These are phyloP conservation scores for Papilio polytes DNA, from an alignment of 1,140 invertebrate species.

Conservation along the genomic window DNA sequence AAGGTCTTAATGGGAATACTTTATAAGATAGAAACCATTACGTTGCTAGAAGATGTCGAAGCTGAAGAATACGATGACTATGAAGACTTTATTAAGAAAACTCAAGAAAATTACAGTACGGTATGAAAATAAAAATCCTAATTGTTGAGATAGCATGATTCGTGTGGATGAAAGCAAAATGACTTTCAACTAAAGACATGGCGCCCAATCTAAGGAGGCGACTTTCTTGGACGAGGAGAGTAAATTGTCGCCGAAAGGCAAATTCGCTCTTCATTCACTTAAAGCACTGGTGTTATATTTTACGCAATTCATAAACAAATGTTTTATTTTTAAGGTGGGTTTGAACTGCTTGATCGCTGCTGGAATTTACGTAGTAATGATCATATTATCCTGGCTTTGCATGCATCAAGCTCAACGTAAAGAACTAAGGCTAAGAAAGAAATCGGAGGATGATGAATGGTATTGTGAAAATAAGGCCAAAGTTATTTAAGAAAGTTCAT, in stretches of 20 bases:
- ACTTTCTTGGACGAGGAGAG: neutral
- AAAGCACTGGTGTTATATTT: neutral
- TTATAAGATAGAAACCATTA: conserved; percentile 62
- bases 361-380: conserved; percentile 55
- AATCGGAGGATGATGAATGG: conserved; percentile 57
- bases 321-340: conserved; percentile 54
- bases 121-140: conserved; percentile 44
- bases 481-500: conserved; percentile 27
- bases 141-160: neutral
- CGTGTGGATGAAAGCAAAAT: too few relatives aligned
- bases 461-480: conserved; percentile 53
- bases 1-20: conserved; percentile 70
- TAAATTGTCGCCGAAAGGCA: neutral
- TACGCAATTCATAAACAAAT: neutral
- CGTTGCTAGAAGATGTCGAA: conserved; percentile 64
- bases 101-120: conserved; percentile 56
- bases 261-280: neutral
- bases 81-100: conserved; percentile 65
- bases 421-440: conserved; percentile 36
- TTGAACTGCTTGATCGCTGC: conserved; percentile 66
- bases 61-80: conserved; percentile 56
- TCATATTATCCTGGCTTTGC: conserved; percentile 55
- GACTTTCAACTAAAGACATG: too few relatives aligned
- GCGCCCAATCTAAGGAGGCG: neutral
- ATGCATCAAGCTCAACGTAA: conserved; percentile 50